Evolutionary conservation across 2,797 vertebrate species (phyloP), one percentile per base, ranked within the genome.

Genomic region (Adrianichthys oophorus): DNA sequence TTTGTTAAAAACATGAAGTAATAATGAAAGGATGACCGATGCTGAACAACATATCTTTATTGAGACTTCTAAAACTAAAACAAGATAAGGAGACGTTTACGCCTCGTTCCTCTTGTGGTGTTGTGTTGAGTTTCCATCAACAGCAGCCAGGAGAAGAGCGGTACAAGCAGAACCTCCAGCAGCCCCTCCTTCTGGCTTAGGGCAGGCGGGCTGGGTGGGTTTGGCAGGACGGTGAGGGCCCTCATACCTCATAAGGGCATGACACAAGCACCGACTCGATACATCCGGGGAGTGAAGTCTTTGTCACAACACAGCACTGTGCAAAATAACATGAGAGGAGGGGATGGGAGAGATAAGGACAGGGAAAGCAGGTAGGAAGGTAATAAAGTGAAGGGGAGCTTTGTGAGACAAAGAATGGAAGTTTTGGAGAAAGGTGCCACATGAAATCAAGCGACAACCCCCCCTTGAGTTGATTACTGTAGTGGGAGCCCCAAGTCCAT

Each of bases 401-500:
- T 56, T 48, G 45, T 23, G 45, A 66, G 52, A 66, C 40, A 78
- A 71, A 75, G 57, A 55, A 18, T 54, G 58, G 51, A 55, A 66
- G 69, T 43, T 60, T 67, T 56, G 47, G 63, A 73, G 59, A 67
- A 84, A 75, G 76, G 78, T 76, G 73, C 52, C 1, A 19, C 70
- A 63, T 66, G 69, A 87, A 89, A 83, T 79, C 78, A 86, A 86
- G 78, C 79, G 73, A 85, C 80, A 81, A 87, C 82, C 85, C 87
- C 87, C 86, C 56, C 19, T 43, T 21, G 88, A 85, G 89, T 87
- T 86, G 89, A 87, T 88, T 82, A 80, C 84, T 87, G 85, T 87
- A 87, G 86, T 91, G 86, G 88, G 82, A 89, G 83, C 85, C 83
- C 79, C 48, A 55, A 89, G 87, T 92, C 88, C 83, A 91, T 92